A percentile compares a stretch with the other conserved stretches of the same genome.
These are phyloP conservation scores for Clarias batrachus DNA, from an alignment of 2,113 vertebrate genomes.

Conservation along the genomic window DNA sequence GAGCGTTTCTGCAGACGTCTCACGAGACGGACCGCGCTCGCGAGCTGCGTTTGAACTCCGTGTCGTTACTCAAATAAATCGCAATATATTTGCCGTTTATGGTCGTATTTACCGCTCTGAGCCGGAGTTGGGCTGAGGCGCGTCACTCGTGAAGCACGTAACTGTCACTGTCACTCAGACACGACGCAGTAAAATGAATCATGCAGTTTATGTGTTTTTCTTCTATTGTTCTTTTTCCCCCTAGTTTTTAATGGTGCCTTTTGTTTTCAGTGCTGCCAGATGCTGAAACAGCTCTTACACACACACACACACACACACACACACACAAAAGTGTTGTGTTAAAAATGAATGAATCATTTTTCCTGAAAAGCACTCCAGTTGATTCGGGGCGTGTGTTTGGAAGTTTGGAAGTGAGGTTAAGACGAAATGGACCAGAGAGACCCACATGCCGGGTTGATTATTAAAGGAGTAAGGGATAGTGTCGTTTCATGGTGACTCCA, in stretches of 20 bases:
- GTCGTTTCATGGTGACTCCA: constrained; percentile 31
- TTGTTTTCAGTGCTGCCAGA: constrained; percentile 55
- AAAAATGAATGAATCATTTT: constrained; percentile 60
- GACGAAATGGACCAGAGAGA: constrained; percentile 41
- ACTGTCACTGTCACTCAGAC: neutral
- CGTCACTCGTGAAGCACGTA: constrained; percentile 12
- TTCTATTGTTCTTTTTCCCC: constrained; percentile 47
- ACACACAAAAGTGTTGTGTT: constrained; percentile 50
- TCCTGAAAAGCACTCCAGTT: constrained; percentile 33
- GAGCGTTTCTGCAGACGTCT: neutral
- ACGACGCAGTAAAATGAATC: neutral
- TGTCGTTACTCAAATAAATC: too few species aligned
- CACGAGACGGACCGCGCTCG: constrained; percentile 3
- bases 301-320: neutral
- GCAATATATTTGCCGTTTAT: constrained; percentile 18
- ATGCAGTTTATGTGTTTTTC: constrained; percentile 59
- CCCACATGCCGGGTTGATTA: constrained; percentile 51
- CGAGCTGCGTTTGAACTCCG: constrained; percentile 10
- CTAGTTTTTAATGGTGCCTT: constrained; percentile 51
- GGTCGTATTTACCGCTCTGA: neutral
- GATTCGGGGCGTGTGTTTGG: constrained; percentile 52
- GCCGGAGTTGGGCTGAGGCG: neutral
- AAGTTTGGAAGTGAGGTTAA: constrained; percentile 42
- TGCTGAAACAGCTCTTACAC: constrained; percentile 57
- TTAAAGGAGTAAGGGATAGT: constrained; percentile 37